Conservation (phyloP, 2,797 vertebrate species). For the Falco berigora region DNA sequence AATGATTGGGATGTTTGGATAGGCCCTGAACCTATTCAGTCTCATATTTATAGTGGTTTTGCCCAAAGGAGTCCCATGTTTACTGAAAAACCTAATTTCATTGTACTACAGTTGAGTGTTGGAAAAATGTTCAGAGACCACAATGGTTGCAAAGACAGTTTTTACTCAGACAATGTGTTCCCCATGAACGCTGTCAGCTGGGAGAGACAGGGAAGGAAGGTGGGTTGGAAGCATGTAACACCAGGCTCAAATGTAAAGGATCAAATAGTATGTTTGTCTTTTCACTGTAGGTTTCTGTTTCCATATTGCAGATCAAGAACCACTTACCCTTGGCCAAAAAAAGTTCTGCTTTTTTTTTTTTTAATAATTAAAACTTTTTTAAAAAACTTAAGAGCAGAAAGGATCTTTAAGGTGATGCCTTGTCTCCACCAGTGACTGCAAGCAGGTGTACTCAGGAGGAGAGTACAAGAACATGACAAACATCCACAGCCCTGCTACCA, state of each 20-base stretch:
- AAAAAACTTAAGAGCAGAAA: neutral
- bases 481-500: neutral
- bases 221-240: neutral
- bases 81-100: neutral
- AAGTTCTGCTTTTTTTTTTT: neutral
- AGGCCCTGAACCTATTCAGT: neutral
- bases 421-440: neutral
- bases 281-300: neutral
- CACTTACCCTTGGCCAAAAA: neutral
- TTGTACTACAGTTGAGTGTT: neutral
- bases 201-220: neutral
- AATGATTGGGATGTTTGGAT: neutral
- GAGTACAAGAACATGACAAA: neutral
- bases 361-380: neutral
- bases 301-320: neutral
- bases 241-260: neutral
- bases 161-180: neutral
- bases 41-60: neutral
- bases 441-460: neutral
- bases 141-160: neutral
- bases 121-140: neutral
- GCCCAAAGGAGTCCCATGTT: neutral
- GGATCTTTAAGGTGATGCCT: neutral
- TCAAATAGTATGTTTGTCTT: neutral
- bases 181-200: neutral